Evolutionary conservation across 2,888 invertebrate genomes (phyloP), one percentile per base, ranked within the genome.

Genomic region (Sturmia bella): DNA sequence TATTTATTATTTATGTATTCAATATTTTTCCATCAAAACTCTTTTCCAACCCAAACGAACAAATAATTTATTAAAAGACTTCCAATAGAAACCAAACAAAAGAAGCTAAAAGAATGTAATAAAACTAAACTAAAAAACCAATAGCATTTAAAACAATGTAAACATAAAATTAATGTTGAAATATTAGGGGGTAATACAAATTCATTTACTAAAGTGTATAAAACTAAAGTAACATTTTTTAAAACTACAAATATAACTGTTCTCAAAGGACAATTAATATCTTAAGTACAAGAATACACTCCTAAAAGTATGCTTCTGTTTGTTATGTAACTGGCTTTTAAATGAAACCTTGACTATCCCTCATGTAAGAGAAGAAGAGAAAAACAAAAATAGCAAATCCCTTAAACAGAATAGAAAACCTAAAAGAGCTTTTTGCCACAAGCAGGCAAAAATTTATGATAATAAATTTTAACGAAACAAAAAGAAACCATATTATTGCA

Each of bases 71-170:
- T 63, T 21, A 66, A 32, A 75, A 81, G 72, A 81, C 80, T 81
- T 81, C 80, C 76, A 81, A 81, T 63, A 75, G 61, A 72, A 76
- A 72, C 63, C 56, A 72, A 74, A 64, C 27, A 54, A 7, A 50
- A 70, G 27, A 43, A 12, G 4, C 19, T 17, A 12, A 70, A 17
- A 63, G 43, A 54, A 41, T 59, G n/a, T 39, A 32, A 45, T 37
- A 32, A 19, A 54, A 45, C n/a, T 13, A 27, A 68, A 64, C n/a
- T 15, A n/a, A 37, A 32, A 17, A 39, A 13, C 27, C 57, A 68
- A 78, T 70, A 75, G 69, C 63, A 75, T 69, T 69, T 57, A 69
- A 68, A 80, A 11, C 45, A 48, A 3, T 0, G 13, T 11, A 52
- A 4, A 52, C 52, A 27, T 7, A 15, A 19, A 41, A 12, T 4